Evolutionary conservation across 2,113 vertebrate genomes (phyloP).

Genomic region (Sisor rabdophorus): DNA sequence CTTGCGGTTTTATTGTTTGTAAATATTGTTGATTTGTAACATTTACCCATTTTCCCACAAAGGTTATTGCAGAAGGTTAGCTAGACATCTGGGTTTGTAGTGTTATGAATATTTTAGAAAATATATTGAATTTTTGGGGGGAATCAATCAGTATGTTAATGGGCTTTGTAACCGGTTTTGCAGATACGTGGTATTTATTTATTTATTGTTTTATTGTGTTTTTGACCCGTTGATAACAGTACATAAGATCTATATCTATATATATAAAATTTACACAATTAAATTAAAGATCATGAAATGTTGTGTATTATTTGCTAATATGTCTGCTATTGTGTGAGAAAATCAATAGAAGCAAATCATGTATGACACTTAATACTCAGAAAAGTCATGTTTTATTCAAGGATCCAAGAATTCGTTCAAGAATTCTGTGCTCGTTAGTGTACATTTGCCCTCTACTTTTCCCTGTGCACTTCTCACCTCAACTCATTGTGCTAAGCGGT

Average conservation of each 20-base stretch:
- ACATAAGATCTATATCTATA: too few relatives aligned
- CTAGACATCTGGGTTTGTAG: neutral
- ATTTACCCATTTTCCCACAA: neutral
- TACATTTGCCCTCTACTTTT: constrained; percentile 49
- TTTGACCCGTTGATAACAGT: too few relatives aligned
- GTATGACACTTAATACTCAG: neutral
- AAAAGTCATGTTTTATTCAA: neutral
- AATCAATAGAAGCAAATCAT: too few relatives aligned
- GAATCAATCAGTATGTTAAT: too few relatives aligned
- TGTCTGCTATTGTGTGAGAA: too few relatives aligned
- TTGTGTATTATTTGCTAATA: too few relatives aligned
- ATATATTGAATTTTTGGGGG: too few relatives aligned
- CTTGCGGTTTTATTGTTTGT: neutral
- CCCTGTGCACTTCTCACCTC: constrained; percentile 46
- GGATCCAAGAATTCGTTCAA: neutral
- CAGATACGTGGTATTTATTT: too few relatives aligned
- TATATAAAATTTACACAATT: too few relatives aligned
- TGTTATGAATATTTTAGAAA: neutral
- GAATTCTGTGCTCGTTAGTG: neutral
- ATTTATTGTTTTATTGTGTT: too few relatives aligned
- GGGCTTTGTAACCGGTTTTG: too few relatives aligned
- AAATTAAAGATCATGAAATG: too few relatives aligned
- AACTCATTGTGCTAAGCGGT: constrained; percentile 42
- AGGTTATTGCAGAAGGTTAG: neutral
- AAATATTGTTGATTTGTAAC: neutral